Conservation (phyloP, 2,888 invertebrate genomes). For the Drosophila recens region DNA sequence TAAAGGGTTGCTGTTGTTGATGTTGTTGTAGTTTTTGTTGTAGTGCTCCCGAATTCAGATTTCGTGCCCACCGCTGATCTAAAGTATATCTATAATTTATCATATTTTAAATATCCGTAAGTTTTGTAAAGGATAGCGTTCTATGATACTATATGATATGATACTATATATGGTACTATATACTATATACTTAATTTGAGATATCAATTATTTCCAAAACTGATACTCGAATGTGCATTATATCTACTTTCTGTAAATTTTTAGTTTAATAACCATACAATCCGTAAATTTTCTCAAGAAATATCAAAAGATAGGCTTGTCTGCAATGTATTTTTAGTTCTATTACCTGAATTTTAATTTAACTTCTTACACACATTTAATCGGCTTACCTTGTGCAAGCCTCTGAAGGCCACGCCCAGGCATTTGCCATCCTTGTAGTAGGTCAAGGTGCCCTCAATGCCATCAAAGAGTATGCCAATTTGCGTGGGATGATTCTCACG, state of each 20-base stretch:
- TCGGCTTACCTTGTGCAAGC: conserved; percentile 86
- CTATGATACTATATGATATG: too few relatives aligned
- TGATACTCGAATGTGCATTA: not conserved
- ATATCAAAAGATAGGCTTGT: not conserved
- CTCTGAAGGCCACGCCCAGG: conserved; percentile 90
- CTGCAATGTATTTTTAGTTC: not conserved
- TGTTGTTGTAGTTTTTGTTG: too few relatives aligned
- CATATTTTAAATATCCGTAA: too few relatives aligned
- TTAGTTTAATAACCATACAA: not conserved
- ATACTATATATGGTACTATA: too few relatives aligned
- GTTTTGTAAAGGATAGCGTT: too few relatives aligned
- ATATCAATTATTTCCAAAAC: not conserved
- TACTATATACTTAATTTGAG: not conserved
- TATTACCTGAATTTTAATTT: not conserved
- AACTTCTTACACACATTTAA: not conserved
- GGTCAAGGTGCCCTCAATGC: conserved; percentile 89
- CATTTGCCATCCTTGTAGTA: conserved; percentile 90
- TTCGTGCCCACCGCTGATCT: too few relatives aligned
- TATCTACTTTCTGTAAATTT: not conserved
- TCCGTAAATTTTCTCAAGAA: not conserved
- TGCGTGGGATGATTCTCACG: conserved; percentile 89
- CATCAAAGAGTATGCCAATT: conserved; percentile 90
- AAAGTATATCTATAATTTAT: too few relatives aligned
- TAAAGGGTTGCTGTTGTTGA: too few relatives aligned
- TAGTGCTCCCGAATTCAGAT: too few relatives aligned